Evolutionary conservation across 1,140 invertebrate species (phyloP).

Genomic region (Ostrea denselamellosa): DNA sequence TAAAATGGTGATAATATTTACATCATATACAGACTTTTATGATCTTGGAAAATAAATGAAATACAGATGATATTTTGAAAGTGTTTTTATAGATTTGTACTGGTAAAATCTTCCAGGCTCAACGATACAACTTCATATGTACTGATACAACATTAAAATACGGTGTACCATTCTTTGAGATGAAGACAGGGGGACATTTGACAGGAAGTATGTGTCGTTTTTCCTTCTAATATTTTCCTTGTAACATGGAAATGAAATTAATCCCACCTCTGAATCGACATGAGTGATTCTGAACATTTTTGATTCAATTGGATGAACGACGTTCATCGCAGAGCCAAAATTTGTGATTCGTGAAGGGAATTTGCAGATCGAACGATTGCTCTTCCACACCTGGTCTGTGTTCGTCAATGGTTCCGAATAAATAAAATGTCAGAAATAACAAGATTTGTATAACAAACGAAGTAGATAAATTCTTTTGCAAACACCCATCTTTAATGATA

Average conservation of each 20-base stretch:
- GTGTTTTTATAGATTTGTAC: constrained; percentile 34
- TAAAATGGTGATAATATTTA: constrained; percentile 37
- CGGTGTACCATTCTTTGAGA: too few relatives aligned
- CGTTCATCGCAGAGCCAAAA: neutral
- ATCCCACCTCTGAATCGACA: neutral
- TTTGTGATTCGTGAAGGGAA: constrained; percentile 29
- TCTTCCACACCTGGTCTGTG: neutral
- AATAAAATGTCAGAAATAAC: constrained; percentile 23
- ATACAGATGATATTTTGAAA: constrained; percentile 38
- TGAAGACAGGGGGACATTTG: too few relatives aligned
- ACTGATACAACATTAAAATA: neutral
- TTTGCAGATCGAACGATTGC: neutral
- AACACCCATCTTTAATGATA: constrained; percentile 36
- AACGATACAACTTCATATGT: neutral
- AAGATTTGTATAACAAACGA: constrained; percentile 26
- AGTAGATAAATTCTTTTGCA: constrained; percentile 33
- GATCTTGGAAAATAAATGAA: constrained; percentile 30
- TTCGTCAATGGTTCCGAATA: constrained; percentile 21
- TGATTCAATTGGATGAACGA: constrained; percentile 11
- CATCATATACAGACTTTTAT: constrained; percentile 31
- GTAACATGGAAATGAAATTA: too few relatives aligned
- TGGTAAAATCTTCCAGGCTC: neutral
- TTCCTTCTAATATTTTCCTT: too few relatives aligned
- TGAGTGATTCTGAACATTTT: neutral
- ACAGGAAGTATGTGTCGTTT: too few relatives aligned